These are phyloP conservation scores for Chaetops frenatus DNA, from an alignment of 2,113 vertebrate species.

Conservation along the genomic window DNA sequence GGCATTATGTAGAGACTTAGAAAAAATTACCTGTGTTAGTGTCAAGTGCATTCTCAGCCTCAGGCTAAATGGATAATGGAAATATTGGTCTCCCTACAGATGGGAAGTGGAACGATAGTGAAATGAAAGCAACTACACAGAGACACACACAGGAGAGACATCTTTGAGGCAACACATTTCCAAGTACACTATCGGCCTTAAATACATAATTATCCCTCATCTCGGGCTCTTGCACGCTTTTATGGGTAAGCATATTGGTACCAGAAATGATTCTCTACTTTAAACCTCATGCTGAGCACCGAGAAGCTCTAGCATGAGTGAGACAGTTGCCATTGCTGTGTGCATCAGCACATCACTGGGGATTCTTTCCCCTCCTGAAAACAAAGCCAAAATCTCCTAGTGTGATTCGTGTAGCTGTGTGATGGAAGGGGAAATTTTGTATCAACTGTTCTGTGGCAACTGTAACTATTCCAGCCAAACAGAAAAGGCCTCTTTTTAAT, in stretches of 20 bases:
- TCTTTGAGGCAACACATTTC: background rate
- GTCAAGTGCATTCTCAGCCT: background rate
- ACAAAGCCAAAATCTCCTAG: background rate
- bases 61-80: background rate
- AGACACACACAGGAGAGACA: background rate
- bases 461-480: background rate
- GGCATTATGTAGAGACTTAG: background rate
- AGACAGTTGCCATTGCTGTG: background rate
- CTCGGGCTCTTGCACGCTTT: background rate
- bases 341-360: background rate
- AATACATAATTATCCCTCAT: background rate
- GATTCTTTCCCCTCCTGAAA: background rate
- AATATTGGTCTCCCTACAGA: background rate
- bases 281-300: background rate
- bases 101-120: background rate
- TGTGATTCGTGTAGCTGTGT: background rate
- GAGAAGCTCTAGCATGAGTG: background rate
- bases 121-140: background rate
- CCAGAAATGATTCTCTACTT: background rate
- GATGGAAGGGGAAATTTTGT: background rate
- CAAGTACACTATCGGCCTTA: background rate
- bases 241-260: background rate
- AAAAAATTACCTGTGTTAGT: background rate
- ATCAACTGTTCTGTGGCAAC: background rate
- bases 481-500: background rate